phyloP scores from a whole-genome alignment of 2,888 invertebrate species.

The Cerastis rubricosa region DNA sequence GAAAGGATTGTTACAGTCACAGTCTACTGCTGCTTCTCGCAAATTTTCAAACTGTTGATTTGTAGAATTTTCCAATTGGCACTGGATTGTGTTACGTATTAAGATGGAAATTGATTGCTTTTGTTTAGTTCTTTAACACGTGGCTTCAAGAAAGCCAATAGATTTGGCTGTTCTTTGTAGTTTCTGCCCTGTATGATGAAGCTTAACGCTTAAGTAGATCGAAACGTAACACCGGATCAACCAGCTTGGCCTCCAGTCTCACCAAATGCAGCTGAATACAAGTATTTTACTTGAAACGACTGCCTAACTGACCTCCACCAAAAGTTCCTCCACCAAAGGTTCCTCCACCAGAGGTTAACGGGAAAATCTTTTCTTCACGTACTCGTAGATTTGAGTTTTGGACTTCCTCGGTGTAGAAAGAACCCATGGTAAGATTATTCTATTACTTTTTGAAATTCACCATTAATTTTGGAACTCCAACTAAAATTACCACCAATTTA shows the following conservation, averaged over 20 bases:
- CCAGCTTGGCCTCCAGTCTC: too few species aligned
- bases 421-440: neutral
- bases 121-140: neutral
- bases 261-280: too few species aligned
- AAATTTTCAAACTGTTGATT: slow-evolving; percentile 87
- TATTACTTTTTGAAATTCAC: neutral
- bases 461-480: neutral
- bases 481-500: neutral
- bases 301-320: too few species aligned
- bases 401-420: neutral
- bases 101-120: slow-evolving; percentile 43
- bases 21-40: slow-evolving; percentile 68
- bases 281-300: too few species aligned
- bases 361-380: neutral
- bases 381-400: neutral
- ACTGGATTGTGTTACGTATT: slow-evolving; percentile 71
- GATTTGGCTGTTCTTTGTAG: neutral
- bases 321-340: too few species aligned
- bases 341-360: too few species aligned
- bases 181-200: neutral
- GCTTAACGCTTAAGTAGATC: too few species aligned
- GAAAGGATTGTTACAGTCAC: slow-evolving; percentile 87
- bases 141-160: too few species aligned
- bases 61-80: slow-evolving; percentile 87
- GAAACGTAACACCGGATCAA: neutral